phyloP scores from a whole-genome alignment of 2,113 vertebrate genomes.

The Chunga burmeisteri region DNA sequence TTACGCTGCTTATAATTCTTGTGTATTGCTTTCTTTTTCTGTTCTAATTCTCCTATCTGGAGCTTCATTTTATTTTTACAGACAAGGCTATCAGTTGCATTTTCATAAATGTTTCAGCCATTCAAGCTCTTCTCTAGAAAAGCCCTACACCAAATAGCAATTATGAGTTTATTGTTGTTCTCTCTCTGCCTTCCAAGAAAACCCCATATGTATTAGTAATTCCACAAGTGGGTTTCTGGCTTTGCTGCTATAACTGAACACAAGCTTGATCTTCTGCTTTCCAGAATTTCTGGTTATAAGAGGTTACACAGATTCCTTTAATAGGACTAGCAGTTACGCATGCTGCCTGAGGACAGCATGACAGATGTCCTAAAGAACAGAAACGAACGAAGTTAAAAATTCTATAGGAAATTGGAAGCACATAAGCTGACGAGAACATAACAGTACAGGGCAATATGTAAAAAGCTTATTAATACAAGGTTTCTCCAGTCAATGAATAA shows the following conservation, averaged over 20 bases:
- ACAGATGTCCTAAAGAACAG: not conserved
- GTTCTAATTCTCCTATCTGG: not conserved
- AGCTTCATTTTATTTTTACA: not conserved
- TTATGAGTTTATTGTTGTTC: not conserved
- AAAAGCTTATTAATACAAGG: constrained; percentile 49
- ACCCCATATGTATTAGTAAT: not conserved
- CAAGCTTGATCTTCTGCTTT: not conserved
- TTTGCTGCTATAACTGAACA: not conserved
- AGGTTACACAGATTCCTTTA: not conserved
- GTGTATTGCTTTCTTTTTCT: not conserved
- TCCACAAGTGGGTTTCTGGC: not conserved
- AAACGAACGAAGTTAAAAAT: not conserved
- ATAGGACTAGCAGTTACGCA: not conserved
- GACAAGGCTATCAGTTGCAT: not conserved
- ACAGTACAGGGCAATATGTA: not conserved
- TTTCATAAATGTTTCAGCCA: not conserved
- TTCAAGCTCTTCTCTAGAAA: not conserved
- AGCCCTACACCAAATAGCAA: not conserved
- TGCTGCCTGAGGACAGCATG: not conserved
- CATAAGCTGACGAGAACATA: not conserved
- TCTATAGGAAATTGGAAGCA: not conserved
- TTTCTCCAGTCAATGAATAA: constrained; percentile 41
- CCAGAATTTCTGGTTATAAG: not conserved
- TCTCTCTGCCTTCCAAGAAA: not conserved
- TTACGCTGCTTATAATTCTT: not conserved